These are phyloP conservation scores for Stomatorhinus ivindoensis DNA, from an alignment of 2,113 vertebrate genomes.

Conservation along the genomic window DNA sequence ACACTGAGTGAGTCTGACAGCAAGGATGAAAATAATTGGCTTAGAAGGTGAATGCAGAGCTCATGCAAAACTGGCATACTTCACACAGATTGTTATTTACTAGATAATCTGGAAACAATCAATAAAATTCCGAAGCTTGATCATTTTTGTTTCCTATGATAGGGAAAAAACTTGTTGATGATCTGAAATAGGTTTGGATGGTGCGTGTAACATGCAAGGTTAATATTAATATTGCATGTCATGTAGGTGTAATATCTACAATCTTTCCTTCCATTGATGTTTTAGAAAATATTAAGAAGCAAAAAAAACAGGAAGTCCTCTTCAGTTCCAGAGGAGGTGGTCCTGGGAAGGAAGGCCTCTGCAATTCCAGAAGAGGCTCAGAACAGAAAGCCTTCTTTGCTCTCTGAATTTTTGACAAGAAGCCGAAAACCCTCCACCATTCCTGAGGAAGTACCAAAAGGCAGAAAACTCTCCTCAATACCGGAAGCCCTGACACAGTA, in stretches of 20 bases:
- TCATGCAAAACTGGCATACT: neutral
- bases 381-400: slow-evolving; percentile 47
- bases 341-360: slow-evolving; percentile 38
- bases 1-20: neutral
- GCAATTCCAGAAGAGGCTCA: slow-evolving; percentile 38
- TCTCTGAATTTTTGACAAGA: slow-evolving; percentile 48
- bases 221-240: neutral
- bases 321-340: slow-evolving; percentile 28
- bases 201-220: neutral
- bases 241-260: neutral
- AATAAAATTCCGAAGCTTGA: neutral
- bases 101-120: neutral
- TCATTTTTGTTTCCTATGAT: neutral
- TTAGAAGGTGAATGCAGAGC: neutral
- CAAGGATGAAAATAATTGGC: neutral
- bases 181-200: neutral
- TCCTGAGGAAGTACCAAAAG: slow-evolving; percentile 16
- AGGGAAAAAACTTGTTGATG: neutral
- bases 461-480: slow-evolving; percentile 47
- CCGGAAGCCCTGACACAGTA: slow-evolving; percentile 44
- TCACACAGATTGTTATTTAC: neutral
- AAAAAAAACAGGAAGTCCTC: slow-evolving; percentile 43
- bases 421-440: slow-evolving; percentile 20
- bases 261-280: neutral
- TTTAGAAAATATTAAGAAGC: slow-evolving; percentile 23